phyloP scores from a whole-genome alignment of 2,113 vertebrate species.

The Oceanodroma tethys region DNA sequence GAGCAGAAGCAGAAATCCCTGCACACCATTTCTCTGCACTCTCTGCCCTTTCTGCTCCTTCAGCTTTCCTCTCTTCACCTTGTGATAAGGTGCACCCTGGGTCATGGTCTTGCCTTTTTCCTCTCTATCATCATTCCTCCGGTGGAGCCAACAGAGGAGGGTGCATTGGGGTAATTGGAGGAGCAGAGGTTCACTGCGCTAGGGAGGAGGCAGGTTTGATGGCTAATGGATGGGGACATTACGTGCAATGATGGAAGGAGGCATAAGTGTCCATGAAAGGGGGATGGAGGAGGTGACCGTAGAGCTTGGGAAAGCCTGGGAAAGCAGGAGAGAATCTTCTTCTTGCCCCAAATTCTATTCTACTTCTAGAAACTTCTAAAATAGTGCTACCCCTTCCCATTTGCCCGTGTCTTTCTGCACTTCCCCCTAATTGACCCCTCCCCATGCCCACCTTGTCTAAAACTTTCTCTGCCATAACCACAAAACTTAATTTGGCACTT shows the following conservation, averaged over 20 bases:
- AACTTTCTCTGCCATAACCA: not conserved
- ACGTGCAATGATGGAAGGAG: not conserved
- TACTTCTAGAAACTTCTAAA: not conserved
- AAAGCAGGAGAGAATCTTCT: not conserved
- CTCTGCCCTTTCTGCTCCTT: not conserved
- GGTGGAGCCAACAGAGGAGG: not conserved
- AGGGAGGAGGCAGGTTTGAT: not conserved
- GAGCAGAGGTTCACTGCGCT: not conserved
- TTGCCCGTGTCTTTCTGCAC: not conserved
- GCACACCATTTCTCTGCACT: not conserved
- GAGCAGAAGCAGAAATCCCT: not conserved
- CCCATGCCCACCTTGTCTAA: not conserved
- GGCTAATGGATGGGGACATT: rapidly evolving
- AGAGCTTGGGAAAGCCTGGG: not conserved
- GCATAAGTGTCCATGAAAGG: not conserved
- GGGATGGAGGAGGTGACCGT: not conserved
- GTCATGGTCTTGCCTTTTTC: not conserved
- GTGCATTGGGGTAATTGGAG: not conserved
- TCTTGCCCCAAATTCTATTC: not conserved
- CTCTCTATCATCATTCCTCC: not conserved
- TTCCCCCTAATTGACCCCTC: not conserved
- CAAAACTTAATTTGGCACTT: not conserved
- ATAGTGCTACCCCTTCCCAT: not conserved
- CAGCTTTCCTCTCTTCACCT: not conserved
- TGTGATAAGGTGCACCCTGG: not conserved